Percentiles rank a stretch among this genome's conserved stretches.
These are phyloP conservation scores for Sebastes elongatus DNA, from an alignment of 2,797 vertebrate species.

Conservation along the genomic window DNA sequence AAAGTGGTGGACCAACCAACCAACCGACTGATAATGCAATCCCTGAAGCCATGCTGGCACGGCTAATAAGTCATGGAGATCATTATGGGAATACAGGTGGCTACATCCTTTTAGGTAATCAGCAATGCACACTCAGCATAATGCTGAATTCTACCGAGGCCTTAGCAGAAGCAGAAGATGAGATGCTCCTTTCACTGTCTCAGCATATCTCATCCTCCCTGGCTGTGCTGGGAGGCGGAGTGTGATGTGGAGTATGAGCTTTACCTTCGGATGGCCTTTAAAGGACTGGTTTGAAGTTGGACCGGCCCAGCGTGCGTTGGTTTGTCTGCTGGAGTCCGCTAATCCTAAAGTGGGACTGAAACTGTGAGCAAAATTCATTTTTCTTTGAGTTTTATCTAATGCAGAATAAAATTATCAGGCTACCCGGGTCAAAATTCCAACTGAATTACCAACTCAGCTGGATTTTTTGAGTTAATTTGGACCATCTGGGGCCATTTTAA, in stretches of 20 bases:
- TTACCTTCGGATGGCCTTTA: neutral
- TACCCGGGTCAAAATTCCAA: conserved; percentile 17
- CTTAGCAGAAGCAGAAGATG: neutral
- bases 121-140: conserved; percentile 18
- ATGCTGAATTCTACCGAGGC: conserved; percentile 2
- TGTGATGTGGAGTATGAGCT: neutral
- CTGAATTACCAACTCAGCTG: conserved; percentile 21
- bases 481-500: conserved; percentile 20
- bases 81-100: neutral
- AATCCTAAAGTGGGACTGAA: conserved; percentile 15
- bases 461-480: neutral
- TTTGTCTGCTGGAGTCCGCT: conserved; percentile 3
- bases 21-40: neutral
- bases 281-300: conserved; percentile 1
- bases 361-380: conserved; percentile 10
- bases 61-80: neutral
- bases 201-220: conserved; percentile 12
- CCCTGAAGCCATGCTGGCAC: neutral
- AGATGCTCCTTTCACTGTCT: conserved; percentile 12
- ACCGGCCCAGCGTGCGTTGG: neutral
- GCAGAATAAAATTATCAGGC: conserved; percentile 13
- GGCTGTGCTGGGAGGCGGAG: neutral
- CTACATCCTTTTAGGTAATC: neutral
- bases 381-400: conserved; percentile 15
- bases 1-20: neutral